Conservation (phyloP, 2,113 vertebrate genomes). For the Podarcis raffonei region DNA sequence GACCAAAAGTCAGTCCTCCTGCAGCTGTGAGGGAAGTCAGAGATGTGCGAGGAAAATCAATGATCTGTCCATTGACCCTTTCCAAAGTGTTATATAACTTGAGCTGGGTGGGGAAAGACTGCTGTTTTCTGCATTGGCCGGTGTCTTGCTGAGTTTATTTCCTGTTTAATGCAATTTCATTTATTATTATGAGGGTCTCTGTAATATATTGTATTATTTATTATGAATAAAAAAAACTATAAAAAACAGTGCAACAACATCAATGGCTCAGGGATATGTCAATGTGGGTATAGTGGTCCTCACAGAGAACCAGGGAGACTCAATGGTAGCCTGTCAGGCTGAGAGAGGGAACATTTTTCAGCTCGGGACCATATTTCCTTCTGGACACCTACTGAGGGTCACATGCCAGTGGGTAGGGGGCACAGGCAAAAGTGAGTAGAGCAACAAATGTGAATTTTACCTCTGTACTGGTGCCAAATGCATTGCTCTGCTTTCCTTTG, state of each 20-base stretch:
- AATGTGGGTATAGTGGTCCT: no score
- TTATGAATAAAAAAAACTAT: constrained; percentile 55
- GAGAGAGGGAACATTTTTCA: no score
- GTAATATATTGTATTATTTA: constrained; percentile 67
- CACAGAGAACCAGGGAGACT: no score
- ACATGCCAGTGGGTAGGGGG: no score
- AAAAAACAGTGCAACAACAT: neutral
- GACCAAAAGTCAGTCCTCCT: neutral
- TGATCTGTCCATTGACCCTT: neutral
- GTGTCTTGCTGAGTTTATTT: constrained; percentile 30
- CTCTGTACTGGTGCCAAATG: no score
- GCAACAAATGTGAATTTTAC: no score
- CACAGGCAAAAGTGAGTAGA: no score
- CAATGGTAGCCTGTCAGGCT: no score
- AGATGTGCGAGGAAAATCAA: neutral
- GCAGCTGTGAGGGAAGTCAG: fast-evolving
- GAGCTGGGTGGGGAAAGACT: neutral
- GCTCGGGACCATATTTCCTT: no score
- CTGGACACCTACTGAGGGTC: no score
- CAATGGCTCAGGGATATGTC: fast-evolving
- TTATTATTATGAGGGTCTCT: constrained; percentile 39
- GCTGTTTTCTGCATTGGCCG: constrained; percentile 44
- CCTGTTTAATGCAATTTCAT: neutral
- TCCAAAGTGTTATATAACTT: neutral
- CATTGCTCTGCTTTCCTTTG: no score